These are phyloP conservation scores for Sebastes taczanowskii DNA, from an alignment of 2,797 vertebrate genomes.

Conservation along the genomic window DNA sequence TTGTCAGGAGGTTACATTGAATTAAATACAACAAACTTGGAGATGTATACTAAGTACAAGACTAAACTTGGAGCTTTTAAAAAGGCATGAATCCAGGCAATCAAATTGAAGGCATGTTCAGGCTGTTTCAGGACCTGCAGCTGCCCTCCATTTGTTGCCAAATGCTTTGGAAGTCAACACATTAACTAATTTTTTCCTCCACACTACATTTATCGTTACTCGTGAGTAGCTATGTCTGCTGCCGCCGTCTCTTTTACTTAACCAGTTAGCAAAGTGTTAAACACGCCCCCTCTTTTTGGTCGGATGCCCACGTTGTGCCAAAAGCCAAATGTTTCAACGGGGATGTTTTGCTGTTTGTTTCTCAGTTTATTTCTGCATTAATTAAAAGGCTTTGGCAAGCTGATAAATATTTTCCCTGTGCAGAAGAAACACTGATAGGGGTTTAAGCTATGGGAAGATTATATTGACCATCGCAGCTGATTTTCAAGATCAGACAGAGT, in stretches of 20 bases:
- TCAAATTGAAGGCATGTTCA: constrained; percentile 6
- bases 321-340: constrained; percentile 24
- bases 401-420: background rate
- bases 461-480: constrained; percentile 22
- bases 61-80: background rate
- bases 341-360: background rate
- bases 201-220: constrained; percentile 15
- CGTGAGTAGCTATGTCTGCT: background rate
- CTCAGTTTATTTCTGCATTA: background rate
- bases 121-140: constrained; percentile 33
- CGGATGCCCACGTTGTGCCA: constrained; percentile 15
- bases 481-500: constrained; percentile 3
- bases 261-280: constrained; percentile 18
- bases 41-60: constrained; percentile 2
- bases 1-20: constrained; percentile 1
- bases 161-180: constrained; percentile 36
- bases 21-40: constrained; percentile 8
- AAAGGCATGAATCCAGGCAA: constrained; percentile 9
- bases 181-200: constrained; percentile 6
- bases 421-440: background rate
- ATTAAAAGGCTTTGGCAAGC: constrained; percentile 17
- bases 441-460: constrained; percentile 19
- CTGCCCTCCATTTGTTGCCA: constrained; percentile 43
- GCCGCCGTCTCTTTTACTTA: background rate
- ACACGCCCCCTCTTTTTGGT: constrained; percentile 20